These are phyloP conservation scores for Candoia aspera DNA, from an alignment of 2,113 vertebrate genomes.

Conservation along the genomic window DNA sequence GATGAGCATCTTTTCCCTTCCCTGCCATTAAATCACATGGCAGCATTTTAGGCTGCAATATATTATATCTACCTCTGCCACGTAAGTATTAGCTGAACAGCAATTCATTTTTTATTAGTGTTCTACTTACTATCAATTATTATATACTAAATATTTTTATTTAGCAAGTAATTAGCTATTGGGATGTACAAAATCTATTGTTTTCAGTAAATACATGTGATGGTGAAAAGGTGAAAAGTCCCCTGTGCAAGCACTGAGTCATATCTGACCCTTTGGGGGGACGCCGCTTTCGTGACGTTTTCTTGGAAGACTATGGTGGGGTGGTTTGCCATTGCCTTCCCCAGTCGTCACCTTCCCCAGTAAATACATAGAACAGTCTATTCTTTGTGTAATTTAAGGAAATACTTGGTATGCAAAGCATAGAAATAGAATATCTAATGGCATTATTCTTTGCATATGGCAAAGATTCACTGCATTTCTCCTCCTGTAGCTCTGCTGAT, in stretches of 20 bases:
- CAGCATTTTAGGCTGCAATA: neutral
- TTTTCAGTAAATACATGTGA: constrained; percentile 60
- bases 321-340: too few species aligned
- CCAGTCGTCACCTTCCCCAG: too few species aligned
- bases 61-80: constrained; percentile 22
- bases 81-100: constrained; percentile 39
- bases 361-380: constrained; percentile 33
- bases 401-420: constrained; percentile 39
- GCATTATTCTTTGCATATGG: constrained; percentile 20
- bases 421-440: constrained; percentile 36
- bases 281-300: too few species aligned
- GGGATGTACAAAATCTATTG: constrained; percentile 50
- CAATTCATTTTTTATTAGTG: constrained; percentile 50
- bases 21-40: constrained; percentile 16
- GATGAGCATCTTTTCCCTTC: constrained; percentile 19
- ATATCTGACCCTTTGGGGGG: too few species aligned
- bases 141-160: constrained; percentile 64
- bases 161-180: constrained; percentile 59
- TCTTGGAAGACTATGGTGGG: too few species aligned
- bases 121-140: constrained; percentile 51
- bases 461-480: constrained; percentile 23
- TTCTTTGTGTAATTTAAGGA: constrained; percentile 44
- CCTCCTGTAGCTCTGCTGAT: constrained; percentile 34
- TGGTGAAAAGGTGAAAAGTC: too few species aligned
- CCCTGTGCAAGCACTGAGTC: too few species aligned